Evolutionary conservation across 2,113 vertebrate genomes (phyloP).

Genomic region (Solea senegalensis): DNA sequence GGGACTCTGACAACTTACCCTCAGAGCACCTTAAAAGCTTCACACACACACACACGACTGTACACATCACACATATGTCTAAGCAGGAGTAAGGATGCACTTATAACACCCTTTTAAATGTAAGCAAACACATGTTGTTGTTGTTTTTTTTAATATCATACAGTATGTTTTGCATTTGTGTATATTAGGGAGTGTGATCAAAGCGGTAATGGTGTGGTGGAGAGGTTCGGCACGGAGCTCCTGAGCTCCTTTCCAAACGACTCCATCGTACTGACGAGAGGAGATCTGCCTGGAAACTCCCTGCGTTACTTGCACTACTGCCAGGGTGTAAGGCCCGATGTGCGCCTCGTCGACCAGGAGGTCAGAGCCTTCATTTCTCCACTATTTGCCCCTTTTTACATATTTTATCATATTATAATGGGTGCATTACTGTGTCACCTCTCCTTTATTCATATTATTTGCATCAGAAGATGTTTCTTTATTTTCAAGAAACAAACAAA

Average conservation of each 20-base stretch:
- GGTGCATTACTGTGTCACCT: no score
- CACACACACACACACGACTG: conserved; percentile 18
- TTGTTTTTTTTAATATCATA: conserved; percentile 22
- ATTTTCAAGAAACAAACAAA: no score
- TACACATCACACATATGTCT: conserved; percentile 32
- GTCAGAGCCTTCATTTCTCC: conserved; percentile 73
- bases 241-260: conserved; percentile 85
- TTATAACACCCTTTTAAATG: conserved; percentile 20
- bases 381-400: no score
- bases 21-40: conserved; percentile 66
- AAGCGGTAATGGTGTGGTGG: conserved; percentile 87
- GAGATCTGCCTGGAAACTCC: conserved; percentile 95
- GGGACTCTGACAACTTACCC: conserved; percentile 76
- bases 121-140: conserved; percentile 44
- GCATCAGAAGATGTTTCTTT: no score
- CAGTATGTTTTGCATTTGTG: conserved; percentile 15
- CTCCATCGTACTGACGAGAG: conserved; percentile 91
- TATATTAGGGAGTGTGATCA: conserved; percentile 88
- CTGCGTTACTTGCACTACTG: conserved; percentile 95
- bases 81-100: conserved; percentile 25
- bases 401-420: no score
- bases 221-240: conserved; percentile 90
- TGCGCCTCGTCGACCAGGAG: conserved; percentile 95
- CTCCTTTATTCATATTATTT: no score
- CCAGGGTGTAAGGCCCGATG: conserved; percentile 87